Evolutionary conservation across 2,113 vertebrate species (phyloP), one percentile per base, ranked within the genome.

Genomic region (Malurus elegans): DNA sequence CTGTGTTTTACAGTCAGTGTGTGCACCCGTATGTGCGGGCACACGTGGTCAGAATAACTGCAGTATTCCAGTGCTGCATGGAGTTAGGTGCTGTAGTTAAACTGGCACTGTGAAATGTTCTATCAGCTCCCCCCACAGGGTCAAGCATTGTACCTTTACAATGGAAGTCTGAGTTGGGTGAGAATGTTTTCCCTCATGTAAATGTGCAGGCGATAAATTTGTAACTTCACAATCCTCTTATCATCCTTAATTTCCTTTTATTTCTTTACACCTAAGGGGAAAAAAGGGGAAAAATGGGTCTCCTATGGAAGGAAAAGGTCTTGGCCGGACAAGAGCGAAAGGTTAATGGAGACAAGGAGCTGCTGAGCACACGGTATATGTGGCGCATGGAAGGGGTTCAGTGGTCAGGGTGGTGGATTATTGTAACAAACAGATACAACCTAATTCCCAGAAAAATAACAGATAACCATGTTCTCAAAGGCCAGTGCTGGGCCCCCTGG

Each of bases 51-150:
- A 1, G 53, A 51, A 36, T 44, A 18, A 8, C 29, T 69, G 81
- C 26, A 4, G 42, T 29, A 58, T 56, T 36, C 58, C 60, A 64
- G 18, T 29, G 2, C 50, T 42, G 76, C 82, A 38, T 21, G 14
- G 47, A 61, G 78, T 90, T 75, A 36, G 93, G 56, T 91, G 86
- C 79, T 82, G 80, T 78, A 80, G 93, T 84, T 84, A 85, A 84
- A 21, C 26, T 47, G 86, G 56, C 31, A 47, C 36, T 4, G 38
- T 5, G 54, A 67, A 64, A 62, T 17, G 34, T 34, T 2, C 40
- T 36, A 20, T 10, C 38, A 26, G 0, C 17, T 71, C 16, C 18
- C 38, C 38, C 36, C 28, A n/a, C 31, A n/a, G 67, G 17, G 36
- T 5, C 4, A 18, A 26, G 50, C 19, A 28, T 4, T 47, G 31